Base-by-base conservation (phyloP, 37 sponge, comb jelly and placozoan species). In the Aplysina aerophoba region DNA sequence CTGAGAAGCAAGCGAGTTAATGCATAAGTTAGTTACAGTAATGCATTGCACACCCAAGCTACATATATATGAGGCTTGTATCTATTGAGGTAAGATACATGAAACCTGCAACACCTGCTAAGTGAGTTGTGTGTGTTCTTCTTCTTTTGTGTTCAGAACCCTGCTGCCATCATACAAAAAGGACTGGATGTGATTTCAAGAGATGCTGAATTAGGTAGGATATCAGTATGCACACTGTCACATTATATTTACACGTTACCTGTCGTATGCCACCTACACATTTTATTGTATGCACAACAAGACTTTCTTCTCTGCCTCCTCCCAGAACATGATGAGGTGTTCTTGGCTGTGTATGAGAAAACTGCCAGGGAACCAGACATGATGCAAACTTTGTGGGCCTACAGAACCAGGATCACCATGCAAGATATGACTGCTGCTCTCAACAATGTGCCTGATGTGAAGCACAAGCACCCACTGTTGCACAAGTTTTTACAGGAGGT, bases 301-400 rank as follows among this genome's bases (percentile, higher is more conserved):
- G 21, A 31, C 6, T 31, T 20, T 50, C 30, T 31, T 8, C 12
- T 30, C 58, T 13, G 8, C 31, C 66, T 33, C 60, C 14, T 24
- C 36, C 59, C 75, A 92, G 93, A 88, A 0, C 93, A 86, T 61
- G 93, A 92, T 56, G 81, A 65, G 24, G 31, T 92, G 79, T 89
- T 86, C 84, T 89, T 73, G 59, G 16, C 84, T 59, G 87, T 86
- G 60, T 89, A 92, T 83, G 93, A 92, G 84, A 79, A 73, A 59
- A 67, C 71, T 15, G 40, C 75, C 20, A 57, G 67, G 3, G 59
- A 61, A 5, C 37, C 55, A 25, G 71, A 63, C 66, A 31, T 87
- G 37, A 67, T 73, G 59, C 90, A 88, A 38, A 87, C 85, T 31
- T 58, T 93, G 33, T 94, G 95, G 95, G 79, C 65, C 59, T 91